Conservation (phyloP, 2,797 vertebrate genomes). For the Pangasius mekongensis region DNA sequence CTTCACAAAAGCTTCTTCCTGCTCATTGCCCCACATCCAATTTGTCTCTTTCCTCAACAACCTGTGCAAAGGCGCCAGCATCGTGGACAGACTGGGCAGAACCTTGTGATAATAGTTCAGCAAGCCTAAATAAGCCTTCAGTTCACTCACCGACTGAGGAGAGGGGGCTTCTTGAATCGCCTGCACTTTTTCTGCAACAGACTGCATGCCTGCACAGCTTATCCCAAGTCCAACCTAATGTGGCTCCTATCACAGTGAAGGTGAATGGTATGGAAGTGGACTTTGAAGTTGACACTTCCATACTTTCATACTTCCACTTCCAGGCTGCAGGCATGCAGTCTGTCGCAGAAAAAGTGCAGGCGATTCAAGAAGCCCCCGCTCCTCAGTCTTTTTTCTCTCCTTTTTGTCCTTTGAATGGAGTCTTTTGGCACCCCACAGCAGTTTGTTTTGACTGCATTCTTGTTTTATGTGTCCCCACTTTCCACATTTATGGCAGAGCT, state of each 20-base stretch:
- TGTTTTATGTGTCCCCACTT: background rate
- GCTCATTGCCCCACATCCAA: background rate
- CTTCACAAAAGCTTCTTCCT: too few species aligned
- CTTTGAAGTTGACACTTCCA: constrained; percentile 41
- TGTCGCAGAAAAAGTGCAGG: background rate
- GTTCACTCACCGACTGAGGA: background rate
- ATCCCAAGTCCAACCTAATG: background rate
- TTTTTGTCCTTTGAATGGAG: background rate
- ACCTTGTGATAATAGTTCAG: background rate
- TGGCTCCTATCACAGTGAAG: background rate
- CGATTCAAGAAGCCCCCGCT: background rate
- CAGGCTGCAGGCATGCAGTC: background rate
- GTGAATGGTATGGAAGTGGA: constrained; percentile 21
- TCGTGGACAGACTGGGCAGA: background rate
- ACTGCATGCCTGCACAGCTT: background rate
- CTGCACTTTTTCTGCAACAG: background rate
- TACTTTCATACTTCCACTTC: too few species aligned
- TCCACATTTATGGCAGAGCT: constrained; percentile 9
- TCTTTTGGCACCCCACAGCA: background rate
- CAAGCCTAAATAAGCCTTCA: background rate
- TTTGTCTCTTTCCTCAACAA: background rate
- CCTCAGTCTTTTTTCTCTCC: background rate
- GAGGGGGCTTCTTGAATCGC: background rate
- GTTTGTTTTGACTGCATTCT: background rate
- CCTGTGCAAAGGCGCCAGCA: background rate